These are phyloP conservation scores for Mycetomoellerius zeteki DNA, from an alignment of 1,140 invertebrate genomes.

Conservation along the genomic window DNA sequence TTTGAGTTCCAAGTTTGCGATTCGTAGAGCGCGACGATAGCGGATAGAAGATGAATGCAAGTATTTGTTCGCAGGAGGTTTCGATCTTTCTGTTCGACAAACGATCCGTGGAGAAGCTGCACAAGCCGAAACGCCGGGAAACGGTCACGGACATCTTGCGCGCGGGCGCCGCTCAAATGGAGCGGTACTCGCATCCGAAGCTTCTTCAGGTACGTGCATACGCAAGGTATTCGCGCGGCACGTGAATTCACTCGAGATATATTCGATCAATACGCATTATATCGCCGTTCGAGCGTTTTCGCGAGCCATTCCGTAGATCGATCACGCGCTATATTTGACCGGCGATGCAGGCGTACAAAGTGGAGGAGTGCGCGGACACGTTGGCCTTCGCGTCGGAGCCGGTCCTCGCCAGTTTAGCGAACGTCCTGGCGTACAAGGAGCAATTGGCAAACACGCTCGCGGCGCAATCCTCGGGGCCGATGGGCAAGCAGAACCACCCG, in stretches of 20 bases:
- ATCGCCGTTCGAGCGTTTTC: background rate
- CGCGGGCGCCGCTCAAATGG: constrained; percentile 93
- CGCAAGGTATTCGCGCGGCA: background rate
- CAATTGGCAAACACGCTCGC: constrained; percentile 82
- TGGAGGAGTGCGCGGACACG: constrained; percentile 94
- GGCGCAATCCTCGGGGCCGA: constrained; percentile 69
- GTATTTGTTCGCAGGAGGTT: constrained; percentile 91
- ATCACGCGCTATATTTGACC: constrained; percentile 1
- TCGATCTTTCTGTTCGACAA: constrained; percentile 99
- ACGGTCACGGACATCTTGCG: constrained; percentile 96
- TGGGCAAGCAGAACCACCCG: constrained; percentile 76
- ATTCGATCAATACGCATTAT: background rate
- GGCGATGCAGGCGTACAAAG: constrained; percentile 75
- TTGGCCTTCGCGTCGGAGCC: constrained; percentile 97
- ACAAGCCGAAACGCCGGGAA: constrained; percentile 97
- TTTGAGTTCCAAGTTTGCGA: background rate
- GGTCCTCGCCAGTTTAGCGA: constrained; percentile 94
- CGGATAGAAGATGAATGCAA: background rate
- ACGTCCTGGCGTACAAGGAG: constrained; percentile 93
- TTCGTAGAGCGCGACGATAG: background rate
- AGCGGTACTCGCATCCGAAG: constrained; percentile 95
- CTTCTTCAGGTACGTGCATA: constrained; percentile 88
- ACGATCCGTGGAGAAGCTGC: constrained; percentile 96
- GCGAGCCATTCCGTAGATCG: background rate
- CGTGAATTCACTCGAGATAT: background rate